Conservation (phyloP, 2,888 invertebrate genomes). For the Stramonita haemastoma region DNA sequence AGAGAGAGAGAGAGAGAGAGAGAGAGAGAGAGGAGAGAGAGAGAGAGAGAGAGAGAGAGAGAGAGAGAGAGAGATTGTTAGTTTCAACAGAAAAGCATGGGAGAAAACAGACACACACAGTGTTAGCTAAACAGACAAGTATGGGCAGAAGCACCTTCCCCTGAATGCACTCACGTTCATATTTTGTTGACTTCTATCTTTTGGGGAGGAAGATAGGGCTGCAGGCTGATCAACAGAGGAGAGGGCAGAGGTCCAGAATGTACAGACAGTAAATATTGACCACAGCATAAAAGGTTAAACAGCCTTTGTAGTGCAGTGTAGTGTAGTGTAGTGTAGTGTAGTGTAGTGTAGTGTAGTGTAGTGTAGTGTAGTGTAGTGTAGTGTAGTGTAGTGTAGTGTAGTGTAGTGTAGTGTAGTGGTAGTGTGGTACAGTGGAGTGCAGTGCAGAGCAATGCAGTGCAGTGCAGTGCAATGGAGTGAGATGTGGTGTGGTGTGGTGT, state of each 20-base stretch:
- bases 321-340: constrained; percentile 9
- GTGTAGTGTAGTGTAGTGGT: background rate
- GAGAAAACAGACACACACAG: background rate
- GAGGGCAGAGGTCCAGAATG: background rate
- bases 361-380: background rate
- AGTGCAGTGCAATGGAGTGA: background rate
- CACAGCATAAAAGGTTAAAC: background rate
- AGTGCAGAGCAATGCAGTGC: background rate
- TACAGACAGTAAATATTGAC: background rate
- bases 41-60: background rate
- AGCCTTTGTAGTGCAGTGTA: background rate
- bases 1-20: background rate
- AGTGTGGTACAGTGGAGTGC: background rate
- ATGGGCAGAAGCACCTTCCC: background rate
- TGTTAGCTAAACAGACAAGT: background rate
- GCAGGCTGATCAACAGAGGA: too few relatives aligned
- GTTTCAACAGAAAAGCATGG: background rate
- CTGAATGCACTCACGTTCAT: too few relatives aligned
- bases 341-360: background rate
- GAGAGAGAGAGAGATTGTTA: background rate
- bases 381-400: background rate
- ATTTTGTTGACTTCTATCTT: too few relatives aligned
- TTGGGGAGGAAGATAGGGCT: too few relatives aligned
- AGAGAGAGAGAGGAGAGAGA: background rate
- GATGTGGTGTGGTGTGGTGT: too few relatives aligned